Evolutionary conservation across 2,797 vertebrate genomes (phyloP).

Genomic region (Spinus olivaceus): DNA sequence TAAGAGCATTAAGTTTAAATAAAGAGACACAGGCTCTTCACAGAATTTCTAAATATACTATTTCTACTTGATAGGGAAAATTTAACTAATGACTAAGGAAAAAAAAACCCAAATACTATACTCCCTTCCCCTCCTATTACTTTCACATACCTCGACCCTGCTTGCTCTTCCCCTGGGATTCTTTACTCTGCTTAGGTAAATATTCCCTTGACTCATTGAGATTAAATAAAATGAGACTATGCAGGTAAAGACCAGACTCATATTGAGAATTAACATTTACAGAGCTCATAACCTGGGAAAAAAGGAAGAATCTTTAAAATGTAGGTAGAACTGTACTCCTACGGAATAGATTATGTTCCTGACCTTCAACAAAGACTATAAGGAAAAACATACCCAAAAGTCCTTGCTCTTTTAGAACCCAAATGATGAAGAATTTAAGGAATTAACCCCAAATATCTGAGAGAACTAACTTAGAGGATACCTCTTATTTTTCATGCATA

Average conservation of each 20-base stretch:
- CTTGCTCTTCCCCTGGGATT: background rate
- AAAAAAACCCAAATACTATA: background rate
- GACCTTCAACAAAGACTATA: conserved; percentile 48
- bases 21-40: background rate
- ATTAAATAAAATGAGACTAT: conserved; percentile 48
- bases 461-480: background rate
- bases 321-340: conserved; percentile 1
- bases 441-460: background rate
- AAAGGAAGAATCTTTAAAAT: conserved; percentile 23
- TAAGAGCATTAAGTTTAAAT: background rate
- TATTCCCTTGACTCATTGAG: background rate
- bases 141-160: background rate
- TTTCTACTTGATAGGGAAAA: conserved; percentile 7
- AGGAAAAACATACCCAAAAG: background rate
- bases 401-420: background rate
- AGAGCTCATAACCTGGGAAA: conserved; percentile 41
- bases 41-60: background rate
- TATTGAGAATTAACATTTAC: conserved; percentile 59
- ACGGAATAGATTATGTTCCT: conserved; percentile 38
- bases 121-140: background rate
- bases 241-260: conserved; percentile 24
- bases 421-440: background rate
- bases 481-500: background rate
- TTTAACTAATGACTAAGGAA: background rate
- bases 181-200: conserved; percentile 39